A percentile compares a stretch with the other conserved stretches of the same genome.
phyloP scores from a whole-genome alignment of 2,888 invertebrate genomes.

The Zhengitettix transpicula region DNA sequence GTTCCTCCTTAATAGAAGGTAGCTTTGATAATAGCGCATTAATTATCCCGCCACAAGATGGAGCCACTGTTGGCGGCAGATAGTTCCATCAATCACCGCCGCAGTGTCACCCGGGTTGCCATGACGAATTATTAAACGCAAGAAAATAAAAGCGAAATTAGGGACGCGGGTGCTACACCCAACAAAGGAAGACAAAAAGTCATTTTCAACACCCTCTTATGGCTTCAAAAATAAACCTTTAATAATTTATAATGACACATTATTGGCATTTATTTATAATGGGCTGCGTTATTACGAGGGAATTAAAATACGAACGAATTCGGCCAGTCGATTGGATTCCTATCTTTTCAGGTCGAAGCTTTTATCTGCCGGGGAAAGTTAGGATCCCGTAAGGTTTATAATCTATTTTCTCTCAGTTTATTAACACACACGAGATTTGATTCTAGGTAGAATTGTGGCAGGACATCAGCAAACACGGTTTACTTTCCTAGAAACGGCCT shows the following conservation, averaged over 20 bases:
- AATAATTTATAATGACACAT: slow-evolving; percentile 4
- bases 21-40: slow-evolving; percentile 9
- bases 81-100: slow-evolving; percentile 7
- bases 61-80: slow-evolving; percentile 2
- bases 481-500: too few relatives aligned
- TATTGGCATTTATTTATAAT: too few relatives aligned
- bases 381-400: too few relatives aligned
- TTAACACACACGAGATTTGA: too few relatives aligned
- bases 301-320: too few relatives aligned
- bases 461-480: too few relatives aligned
- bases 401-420: too few relatives aligned
- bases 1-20: slow-evolving; percentile 7
- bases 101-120: slow-evolving; percentile 6
- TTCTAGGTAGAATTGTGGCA: too few relatives aligned
- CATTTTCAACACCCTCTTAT: neutral
- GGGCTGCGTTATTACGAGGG: too few relatives aligned
- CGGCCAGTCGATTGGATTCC: too few relatives aligned
- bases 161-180: neutral
- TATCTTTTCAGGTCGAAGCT: too few relatives aligned
- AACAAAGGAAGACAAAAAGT: neutral
- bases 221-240: neutral
- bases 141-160: neutral
- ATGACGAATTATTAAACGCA: slow-evolving; percentile 8
- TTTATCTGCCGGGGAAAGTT: too few relatives aligned
- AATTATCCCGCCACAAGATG: slow-evolving; percentile 7